Percentiles rank a stretch among this genome's conserved stretches.
These are phyloP conservation scores for Penaeus indicus DNA, from an alignment of 1,140 invertebrate genomes.

Conservation along the genomic window DNA sequence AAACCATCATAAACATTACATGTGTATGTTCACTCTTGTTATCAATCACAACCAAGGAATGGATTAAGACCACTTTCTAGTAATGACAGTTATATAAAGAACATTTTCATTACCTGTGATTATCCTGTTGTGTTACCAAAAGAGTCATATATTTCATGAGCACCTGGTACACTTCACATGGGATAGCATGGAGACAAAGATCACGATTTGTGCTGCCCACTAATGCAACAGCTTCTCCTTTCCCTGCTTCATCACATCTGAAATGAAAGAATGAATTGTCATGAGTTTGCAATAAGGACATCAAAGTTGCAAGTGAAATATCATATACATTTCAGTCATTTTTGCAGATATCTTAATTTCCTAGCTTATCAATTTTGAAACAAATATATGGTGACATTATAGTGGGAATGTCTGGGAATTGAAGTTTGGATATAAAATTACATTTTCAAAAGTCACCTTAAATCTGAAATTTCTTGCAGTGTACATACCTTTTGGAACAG, in stretches of 20 bases:
- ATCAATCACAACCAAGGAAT: no score
- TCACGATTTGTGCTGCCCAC: not conserved
- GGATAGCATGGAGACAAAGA: constrained; percentile 45
- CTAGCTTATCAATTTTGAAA: no score
- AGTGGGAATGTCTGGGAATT: not conserved
- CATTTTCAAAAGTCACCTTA: not conserved
- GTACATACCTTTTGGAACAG: constrained; percentile 38
- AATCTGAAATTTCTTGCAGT: not conserved
- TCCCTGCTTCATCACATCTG: constrained; percentile 15
- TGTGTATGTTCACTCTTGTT: no score
- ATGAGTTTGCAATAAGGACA: not conserved
- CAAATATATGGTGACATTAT: no score
- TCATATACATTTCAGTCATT: no score
- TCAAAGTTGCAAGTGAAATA: no score
- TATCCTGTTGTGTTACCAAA: not conserved
- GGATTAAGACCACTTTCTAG: no score
- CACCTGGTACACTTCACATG: constrained; percentile 56
- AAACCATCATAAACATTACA: no score
- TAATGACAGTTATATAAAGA: no score
- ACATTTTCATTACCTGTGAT: constrained; percentile 29
- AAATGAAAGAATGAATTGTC: not conserved
- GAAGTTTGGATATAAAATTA: not conserved
- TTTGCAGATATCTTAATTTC: no score
- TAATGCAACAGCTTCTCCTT: not conserved
- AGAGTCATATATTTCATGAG: constrained; percentile 44